Base-by-base conservation (phyloP, 2,113 vertebrate genomes). In the Campylomormyrus tamandua region DNA sequence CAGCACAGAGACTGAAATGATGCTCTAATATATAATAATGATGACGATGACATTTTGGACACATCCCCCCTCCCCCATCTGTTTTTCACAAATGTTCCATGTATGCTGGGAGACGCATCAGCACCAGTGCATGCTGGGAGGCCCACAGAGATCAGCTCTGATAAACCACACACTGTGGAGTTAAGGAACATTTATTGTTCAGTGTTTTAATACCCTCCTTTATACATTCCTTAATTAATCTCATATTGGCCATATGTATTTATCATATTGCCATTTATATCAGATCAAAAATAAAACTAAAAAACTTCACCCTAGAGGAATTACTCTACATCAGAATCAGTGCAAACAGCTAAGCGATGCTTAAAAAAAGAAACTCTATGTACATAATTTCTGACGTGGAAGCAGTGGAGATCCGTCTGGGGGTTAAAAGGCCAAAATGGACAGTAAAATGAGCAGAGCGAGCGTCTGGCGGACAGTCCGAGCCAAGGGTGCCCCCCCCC, bases 401-500 rank as follows among this genome's bases (percentile, higher is more conserved):
- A 19, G 39, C 85, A 58, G 89, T 77, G 86, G 42, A n/a, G 11
- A 89, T 70, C 24, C 31, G 86, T 70, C 10, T 85, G 83, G 58
- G 70, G 87, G 77, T 91, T 89, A 90, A 88, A 90, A 91, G 91
- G 49, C 52, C 62, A 24, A 17, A 80, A 80, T 39, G 13, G 35
- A 19, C 31, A 77, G 70, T 77, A 77, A 77, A 42, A 7, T 39
- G 35, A 39, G 13, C 11, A 42, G 35, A 17, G 35, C 15, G 15
- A 87, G 53, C 92, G 90, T 93, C 90, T 92, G 92, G 89, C 90
- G 92, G 91, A 49, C 83, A 62, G 58, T 62, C 24, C 3, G 3
- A 27, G 9, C 9, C 3, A 10, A 66, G 62, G 24, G 62, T 11
- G 62, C n/a, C 24, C 58, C 56, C 58, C 56, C 58, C 35, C 35